These are phyloP conservation scores for Sinohyriopsis cumingii DNA, from an alignment of 2,888 invertebrate species.

Conservation along the genomic window DNA sequence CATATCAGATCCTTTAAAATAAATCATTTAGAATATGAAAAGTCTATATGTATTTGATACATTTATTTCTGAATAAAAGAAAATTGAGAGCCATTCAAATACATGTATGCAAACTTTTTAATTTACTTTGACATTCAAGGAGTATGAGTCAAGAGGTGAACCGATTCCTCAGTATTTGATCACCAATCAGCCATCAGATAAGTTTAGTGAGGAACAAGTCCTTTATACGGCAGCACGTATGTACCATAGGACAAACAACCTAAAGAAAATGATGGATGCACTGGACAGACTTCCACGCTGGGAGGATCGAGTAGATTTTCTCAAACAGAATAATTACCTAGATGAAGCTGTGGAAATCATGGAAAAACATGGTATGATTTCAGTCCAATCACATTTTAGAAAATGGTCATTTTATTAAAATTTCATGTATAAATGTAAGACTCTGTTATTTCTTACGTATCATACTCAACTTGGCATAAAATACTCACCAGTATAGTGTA, in stretches of 20 bases:
- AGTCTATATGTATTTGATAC: too few relatives aligned
- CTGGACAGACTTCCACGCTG: constrained; percentile 21
- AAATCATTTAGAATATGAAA: too few relatives aligned
- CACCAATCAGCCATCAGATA: constrained; percentile 27
- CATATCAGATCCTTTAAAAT: too few relatives aligned
- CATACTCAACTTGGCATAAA: too few relatives aligned
- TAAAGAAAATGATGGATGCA: constrained; percentile 22
- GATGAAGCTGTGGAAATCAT: neutral
- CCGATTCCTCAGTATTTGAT: constrained; percentile 21
- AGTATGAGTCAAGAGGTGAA: constrained; percentile 16
- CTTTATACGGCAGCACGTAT: neutral
- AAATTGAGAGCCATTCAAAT: too few relatives aligned
- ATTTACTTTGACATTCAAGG: constrained; percentile 11
- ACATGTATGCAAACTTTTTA: neutral
- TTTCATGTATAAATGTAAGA: too few relatives aligned
- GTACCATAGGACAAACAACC: constrained; percentile 17
- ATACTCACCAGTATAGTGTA: too few relatives aligned
- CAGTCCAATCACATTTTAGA: too few relatives aligned
- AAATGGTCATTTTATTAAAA: too few relatives aligned
- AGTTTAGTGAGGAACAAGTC: constrained; percentile 3
- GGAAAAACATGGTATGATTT: too few relatives aligned
- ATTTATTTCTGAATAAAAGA: too few relatives aligned
- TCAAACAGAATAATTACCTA: constrained; percentile 23
- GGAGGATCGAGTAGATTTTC: constrained; percentile 29
- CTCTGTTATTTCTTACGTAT: too few relatives aligned